A percentile compares a stretch with the other conserved stretches of the same genome.
phyloP scores from a whole-genome alignment of 1,140 invertebrate genomes.

The Drosophila miranda region DNA sequence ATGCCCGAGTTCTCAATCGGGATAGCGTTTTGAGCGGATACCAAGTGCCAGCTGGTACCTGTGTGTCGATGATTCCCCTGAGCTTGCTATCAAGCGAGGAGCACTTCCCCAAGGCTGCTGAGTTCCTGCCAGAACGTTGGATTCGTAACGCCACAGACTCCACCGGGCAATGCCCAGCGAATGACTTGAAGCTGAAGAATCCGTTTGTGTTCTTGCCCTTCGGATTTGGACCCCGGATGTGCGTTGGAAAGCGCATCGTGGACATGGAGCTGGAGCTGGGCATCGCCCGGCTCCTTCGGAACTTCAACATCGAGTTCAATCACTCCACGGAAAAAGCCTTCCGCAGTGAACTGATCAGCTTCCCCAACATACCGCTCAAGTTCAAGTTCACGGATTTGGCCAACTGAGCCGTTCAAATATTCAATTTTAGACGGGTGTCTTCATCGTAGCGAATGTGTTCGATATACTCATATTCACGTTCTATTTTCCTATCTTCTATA shows the following conservation, averaged over 20 bases:
- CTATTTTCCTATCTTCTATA: too few species aligned
- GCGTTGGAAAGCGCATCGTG: constrained; percentile 86
- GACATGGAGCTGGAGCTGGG: constrained; percentile 88
- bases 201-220: constrained; percentile 85
- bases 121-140: constrained; percentile 86
- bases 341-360: constrained; percentile 47
- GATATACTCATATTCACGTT: too few species aligned
- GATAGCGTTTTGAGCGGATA: constrained; percentile 85
- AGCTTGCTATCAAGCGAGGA: constrained; percentile 72
- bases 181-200: constrained; percentile 56
- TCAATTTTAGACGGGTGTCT: too few species aligned
- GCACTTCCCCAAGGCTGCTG: constrained; percentile 83
- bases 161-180: constrained; percentile 55
- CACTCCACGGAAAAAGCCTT: constrained; percentile 64
- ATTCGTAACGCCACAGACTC: constrained; percentile 67
- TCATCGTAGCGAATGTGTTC: too few species aligned
- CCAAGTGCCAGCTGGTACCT: constrained; percentile 84
- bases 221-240: constrained; percentile 85
- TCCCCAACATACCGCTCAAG: constrained; percentile 75
- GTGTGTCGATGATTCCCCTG: constrained; percentile 81
- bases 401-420: constrained; percentile 5
- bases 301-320: constrained; percentile 84
- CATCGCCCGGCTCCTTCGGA: constrained; percentile 84
- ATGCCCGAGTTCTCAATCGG: constrained; percentile 82
- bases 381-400: constrained; percentile 73